phyloP scores from a whole-genome alignment of 2,888 invertebrate genomes.

The Rhamphomyia laevipes region DNA sequence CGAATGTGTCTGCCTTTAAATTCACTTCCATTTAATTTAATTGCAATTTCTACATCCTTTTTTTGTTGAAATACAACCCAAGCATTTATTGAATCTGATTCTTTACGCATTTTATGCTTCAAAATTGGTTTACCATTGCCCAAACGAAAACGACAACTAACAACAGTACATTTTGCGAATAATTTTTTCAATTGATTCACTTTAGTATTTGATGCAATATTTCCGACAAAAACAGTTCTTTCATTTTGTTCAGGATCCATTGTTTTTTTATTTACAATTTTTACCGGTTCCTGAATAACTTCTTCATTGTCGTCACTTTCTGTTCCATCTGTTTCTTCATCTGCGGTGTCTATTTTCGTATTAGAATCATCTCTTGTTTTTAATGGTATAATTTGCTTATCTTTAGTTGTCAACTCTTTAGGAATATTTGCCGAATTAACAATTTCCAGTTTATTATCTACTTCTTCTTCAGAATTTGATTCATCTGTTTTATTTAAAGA shows the following conservation, averaged over 20 bases:
- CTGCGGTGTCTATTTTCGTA: too few relatives aligned
- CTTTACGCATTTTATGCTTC: conserved; percentile 28
- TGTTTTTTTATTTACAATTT: background rate
- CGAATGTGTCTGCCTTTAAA: conserved; percentile 30
- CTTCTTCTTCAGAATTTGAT: too few relatives aligned
- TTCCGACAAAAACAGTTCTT: conserved; percentile 34
- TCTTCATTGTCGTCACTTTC: too few relatives aligned
- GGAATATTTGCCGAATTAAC: too few relatives aligned
- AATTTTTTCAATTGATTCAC: conserved; percentile 26
- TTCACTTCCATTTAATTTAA: conserved; percentile 27
- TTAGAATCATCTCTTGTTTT: too few relatives aligned
- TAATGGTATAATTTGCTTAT: too few relatives aligned
- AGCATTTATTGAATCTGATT: conserved; percentile 27
- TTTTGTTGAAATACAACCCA: conserved; percentile 26
- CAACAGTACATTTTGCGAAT: conserved; percentile 24
- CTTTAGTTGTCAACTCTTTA: too few relatives aligned
- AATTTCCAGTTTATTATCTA: too few relatives aligned
- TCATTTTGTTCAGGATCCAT: conserved; percentile 19
- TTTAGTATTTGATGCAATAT: conserved; percentile 33
- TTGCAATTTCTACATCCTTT: conserved; percentile 24
- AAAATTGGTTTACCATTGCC: conserved; percentile 27
- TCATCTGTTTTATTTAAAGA: too few relatives aligned
- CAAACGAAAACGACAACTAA: conserved; percentile 28
- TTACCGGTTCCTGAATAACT: background rate
- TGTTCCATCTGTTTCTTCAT: too few relatives aligned